phyloP scores from a whole-genome alignment of 2,797 vertebrate genomes.

The Sebastes cheni region DNA sequence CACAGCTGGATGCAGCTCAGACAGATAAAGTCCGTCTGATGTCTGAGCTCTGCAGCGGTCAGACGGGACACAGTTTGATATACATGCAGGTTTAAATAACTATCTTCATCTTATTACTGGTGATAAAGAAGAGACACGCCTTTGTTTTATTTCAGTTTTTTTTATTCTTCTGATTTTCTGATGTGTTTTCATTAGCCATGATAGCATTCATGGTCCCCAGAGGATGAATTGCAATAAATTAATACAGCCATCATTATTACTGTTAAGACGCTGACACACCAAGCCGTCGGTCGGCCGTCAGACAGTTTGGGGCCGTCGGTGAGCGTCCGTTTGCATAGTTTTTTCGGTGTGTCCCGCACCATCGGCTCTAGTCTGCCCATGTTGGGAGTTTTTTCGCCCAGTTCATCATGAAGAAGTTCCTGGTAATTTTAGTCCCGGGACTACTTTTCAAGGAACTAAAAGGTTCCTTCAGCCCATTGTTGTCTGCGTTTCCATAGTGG shows the following conservation, averaged over 20 bases:
- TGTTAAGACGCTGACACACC: neutral
- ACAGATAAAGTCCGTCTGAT: neutral
- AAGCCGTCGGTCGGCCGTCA: too few relatives aligned
- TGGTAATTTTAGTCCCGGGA: too few relatives aligned
- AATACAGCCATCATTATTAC: neutral
- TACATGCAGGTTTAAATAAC: neutral
- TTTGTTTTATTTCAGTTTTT: neutral
- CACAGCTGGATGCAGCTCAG: slow-evolving; percentile 37
- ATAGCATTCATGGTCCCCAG: neutral
- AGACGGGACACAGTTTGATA: neutral
- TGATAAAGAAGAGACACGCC: neutral
- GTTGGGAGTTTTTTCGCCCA: too few relatives aligned
- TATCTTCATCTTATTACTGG: neutral
- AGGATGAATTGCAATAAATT: neutral
- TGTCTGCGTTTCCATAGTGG: too few relatives aligned
- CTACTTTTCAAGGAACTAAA: too few relatives aligned
- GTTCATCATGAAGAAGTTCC: too few relatives aligned
- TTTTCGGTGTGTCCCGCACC: too few relatives aligned
- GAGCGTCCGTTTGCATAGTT: too few relatives aligned
- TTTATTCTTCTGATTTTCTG: neutral
- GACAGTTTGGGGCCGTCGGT: too few relatives aligned
- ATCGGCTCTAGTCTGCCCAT: too few relatives aligned
- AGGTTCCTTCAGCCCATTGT: too few relatives aligned
- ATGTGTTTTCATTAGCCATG: neutral
- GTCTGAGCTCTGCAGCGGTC: slow-evolving; percentile 5